Base-by-base conservation (phyloP, 2,888 invertebrate genomes). In the Phanerotoma sp. region DNA sequence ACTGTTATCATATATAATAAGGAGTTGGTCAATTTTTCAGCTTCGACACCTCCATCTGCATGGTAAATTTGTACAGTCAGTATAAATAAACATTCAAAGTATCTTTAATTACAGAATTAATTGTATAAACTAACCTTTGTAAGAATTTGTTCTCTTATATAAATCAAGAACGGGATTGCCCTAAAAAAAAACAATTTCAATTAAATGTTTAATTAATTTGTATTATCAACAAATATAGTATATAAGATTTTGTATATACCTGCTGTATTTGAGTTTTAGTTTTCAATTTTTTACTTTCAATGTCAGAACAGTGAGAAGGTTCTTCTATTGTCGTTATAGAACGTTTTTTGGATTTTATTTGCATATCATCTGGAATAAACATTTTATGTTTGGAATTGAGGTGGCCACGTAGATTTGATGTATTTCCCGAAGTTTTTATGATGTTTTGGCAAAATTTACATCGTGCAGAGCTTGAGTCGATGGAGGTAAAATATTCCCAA, bases 1-100 rank as follows among this genome's bases (percentile, higher is more conserved):
- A 40, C 46, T 4, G 57, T 56, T 55, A 66, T 62, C 62, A 66
- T 63, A 40, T 50, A 62, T n/a, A 63, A 44, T 16, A 63, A 49
- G 16, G 54, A 40, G 30, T 62, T 58, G 7, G 62, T 63, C 15
- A 64, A 37, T 51, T 54, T 56, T 9, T 60, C 52, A 10, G 47
- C 45, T 13, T 42, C 21, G 18, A 35, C 21, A 11, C 58, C 58
- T 33, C 63, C 60, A 7, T 51, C 56, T 58, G 41, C 30, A 38
- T 11, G 6, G 15, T 35, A 3, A 35, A 35, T 13, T 35, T n/a
- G 15, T 35, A n/a, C n/a, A 10, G 15, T 35, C 10, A 35, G n/a
- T 35, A 35, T 35, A 35, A 35, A 35, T 35, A n/a, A 35, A 11
- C 35, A 35, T 11, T 35, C 15, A 6, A 10, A 35, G 7, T n/a